Evolutionary conservation across 2,797 vertebrate species (phyloP), one percentile per base, ranked within the genome.

Genomic region (Acrossocheilus fasciatus): DNA sequence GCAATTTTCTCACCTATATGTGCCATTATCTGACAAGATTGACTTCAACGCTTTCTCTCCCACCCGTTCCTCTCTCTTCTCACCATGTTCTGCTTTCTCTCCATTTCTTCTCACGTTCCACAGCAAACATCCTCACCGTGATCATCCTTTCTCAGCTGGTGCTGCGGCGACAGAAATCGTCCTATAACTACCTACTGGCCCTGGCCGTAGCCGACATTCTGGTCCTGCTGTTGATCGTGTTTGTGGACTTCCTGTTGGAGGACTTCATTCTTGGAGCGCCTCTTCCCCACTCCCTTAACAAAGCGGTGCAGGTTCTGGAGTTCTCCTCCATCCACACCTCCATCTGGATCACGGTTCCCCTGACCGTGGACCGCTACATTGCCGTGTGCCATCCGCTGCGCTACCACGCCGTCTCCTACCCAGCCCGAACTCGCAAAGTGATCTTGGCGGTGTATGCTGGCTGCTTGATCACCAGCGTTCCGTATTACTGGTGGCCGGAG

Each of bases 401-500:
- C 87, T 99, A 99, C 90, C 98, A 99, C 91, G 96, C 96, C 0
- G 97, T 99, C 4, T 99, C 98, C 84, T 99, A 98, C 92, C 98
- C 98, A 0, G 97, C 97, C 2, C 97, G 98, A 70, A 99, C 98
- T 0, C 94, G 98, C 6, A 96, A 94, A 76, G 97, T 99, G 91
- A 99, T 99, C 6, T 82, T 97, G 0, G 95, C 95, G 0, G 98
- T 99, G 36, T 99, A 98, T 1, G 2, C 95, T 66, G 97, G 96
- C 82, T 99, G 98, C 89, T 94, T 99, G 85, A 89, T 98, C 84
- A 98, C 98, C 81, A 97, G 97, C 77, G 95, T 96, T 26, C 98
- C 98, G 0, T 99, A 98, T 90, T 99, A 98, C 91, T 99, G 98
- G 98, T 99, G 98, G 98, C 98, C 98, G 23, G 97, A 99, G 89